Percentiles rank a stretch among this genome's conserved stretches.
Conservation (phyloP, 2,113 vertebrate species). For the Anolis sagrei region DNA sequence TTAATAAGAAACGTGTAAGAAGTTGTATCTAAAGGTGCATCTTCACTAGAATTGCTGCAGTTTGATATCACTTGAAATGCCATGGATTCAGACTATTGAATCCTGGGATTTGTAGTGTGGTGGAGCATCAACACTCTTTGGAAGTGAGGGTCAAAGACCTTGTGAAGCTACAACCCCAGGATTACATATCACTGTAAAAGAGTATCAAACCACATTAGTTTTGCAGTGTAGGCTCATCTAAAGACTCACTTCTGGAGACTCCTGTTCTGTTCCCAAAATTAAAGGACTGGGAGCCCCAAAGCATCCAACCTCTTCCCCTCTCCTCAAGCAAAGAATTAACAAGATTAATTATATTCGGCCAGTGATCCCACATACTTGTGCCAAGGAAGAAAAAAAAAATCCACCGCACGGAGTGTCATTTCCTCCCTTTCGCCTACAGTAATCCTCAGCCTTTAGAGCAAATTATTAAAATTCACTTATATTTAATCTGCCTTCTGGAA, state of each 20-base stretch:
- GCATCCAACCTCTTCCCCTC: not conserved
- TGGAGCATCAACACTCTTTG: too few relatives aligned
- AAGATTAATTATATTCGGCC: slow-evolving; percentile 49
- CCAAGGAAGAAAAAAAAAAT: slow-evolving; percentile 38
- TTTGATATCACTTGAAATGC: too few relatives aligned
- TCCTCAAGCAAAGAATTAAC: not conserved
- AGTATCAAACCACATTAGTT: too few relatives aligned
- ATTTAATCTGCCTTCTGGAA: slow-evolving; percentile 90
- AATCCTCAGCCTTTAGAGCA: slow-evolving; percentile 83
- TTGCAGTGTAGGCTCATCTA: too few relatives aligned
- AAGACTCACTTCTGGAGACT: too few relatives aligned
- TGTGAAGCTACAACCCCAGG: too few relatives aligned
- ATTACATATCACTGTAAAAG: too few relatives aligned
- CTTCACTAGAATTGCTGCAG: too few relatives aligned
- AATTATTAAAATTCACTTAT: slow-evolving; percentile 91
- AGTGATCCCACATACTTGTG: slow-evolving; percentile 31
- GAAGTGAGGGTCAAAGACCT: too few relatives aligned
- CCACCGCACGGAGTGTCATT: slow-evolving; percentile 13
- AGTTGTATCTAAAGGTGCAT: too few relatives aligned
- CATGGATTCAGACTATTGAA: too few relatives aligned
- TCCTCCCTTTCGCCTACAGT: slow-evolving; percentile 73
- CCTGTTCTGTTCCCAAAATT: not conserved
- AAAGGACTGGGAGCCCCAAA: not conserved
- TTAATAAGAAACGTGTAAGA: not conserved
- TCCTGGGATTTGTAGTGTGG: too few relatives aligned